A percentile compares a stretch with the other conserved stretches of the same genome.
Conservation (phyloP, 2,113 vertebrate genomes). For the Eleginops maclovinus region DNA sequence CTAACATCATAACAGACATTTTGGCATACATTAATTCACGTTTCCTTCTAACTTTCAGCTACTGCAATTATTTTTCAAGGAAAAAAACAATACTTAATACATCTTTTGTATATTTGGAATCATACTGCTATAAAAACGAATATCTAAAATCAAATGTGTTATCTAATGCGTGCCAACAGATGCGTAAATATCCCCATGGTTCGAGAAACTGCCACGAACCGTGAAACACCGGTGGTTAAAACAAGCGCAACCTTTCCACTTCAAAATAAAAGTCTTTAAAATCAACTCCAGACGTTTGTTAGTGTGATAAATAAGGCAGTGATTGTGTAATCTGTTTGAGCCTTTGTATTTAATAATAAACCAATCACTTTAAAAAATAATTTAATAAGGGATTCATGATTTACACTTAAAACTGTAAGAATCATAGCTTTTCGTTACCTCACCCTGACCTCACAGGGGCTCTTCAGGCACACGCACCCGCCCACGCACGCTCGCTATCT, state of each 20-base stretch:
- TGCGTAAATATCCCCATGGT: conserved; percentile 42
- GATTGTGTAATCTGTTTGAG: background rate
- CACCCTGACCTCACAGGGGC: background rate
- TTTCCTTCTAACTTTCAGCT: background rate
- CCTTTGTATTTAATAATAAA: background rate
- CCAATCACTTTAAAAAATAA: fast-evolving
- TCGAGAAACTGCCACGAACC: background rate
- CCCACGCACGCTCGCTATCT: background rate
- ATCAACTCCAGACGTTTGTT: background rate
- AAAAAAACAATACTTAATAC: background rate
- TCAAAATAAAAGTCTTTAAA: conserved; percentile 56
- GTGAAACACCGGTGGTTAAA: conserved; percentile 28
- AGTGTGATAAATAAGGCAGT: background rate
- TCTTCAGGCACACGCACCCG: background rate
- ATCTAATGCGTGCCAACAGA: background rate
- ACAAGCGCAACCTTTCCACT: conserved; percentile 34
- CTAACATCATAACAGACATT: background rate
- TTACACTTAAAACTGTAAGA: background rate
- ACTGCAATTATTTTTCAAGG: no score
- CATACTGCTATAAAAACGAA: background rate
- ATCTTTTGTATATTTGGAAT: background rate
- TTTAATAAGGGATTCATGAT: background rate
- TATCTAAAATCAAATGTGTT: background rate
- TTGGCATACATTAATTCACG: background rate
- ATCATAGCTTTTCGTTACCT: background rate